Evolutionary conservation across 2,888 invertebrate species (phyloP).

Genomic region (Macrosoma leucophasiata): DNA sequence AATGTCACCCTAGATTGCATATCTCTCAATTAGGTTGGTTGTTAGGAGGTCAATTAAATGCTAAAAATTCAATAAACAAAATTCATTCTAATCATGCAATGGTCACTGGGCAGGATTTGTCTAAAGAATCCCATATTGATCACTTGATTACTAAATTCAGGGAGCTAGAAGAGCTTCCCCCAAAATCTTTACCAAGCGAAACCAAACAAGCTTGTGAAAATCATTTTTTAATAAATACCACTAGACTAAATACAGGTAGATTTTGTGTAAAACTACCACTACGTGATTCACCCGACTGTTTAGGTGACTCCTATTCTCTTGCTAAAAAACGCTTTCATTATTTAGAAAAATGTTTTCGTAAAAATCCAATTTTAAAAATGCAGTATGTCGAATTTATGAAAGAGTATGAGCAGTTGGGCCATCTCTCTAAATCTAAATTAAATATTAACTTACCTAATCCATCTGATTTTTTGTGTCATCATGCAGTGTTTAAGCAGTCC

Average conservation of each 20-base stretch:
- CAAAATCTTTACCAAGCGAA: background rate
- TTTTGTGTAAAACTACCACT: constrained; percentile 10
- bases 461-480: constrained; percentile 39
- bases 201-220: constrained; percentile 5
- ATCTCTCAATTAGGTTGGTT: constrained; percentile 9
- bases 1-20: background rate
- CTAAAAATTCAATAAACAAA: background rate
- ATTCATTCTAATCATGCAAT: constrained; percentile 4
- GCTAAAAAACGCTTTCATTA: constrained; percentile 13
- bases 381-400: constrained; percentile 15
- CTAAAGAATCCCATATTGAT: constrained; percentile 3
- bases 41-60: background rate
- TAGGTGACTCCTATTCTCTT: constrained; percentile 8
- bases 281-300: constrained; percentile 2
- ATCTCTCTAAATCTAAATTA: constrained; percentile 5
- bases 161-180: constrained; percentile 11
- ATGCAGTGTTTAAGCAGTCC: constrained; percentile 32
- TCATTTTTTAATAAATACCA: constrained; percentile 7
- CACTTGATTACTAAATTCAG: constrained; percentile 9
- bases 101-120: background rate
- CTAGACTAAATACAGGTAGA: constrained; percentile 5
- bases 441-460: constrained; percentile 3
- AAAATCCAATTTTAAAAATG: constrained; percentile 5
- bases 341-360: constrained; percentile 15
- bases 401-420: constrained; percentile 17